Base-by-base conservation (phyloP, 2,888 invertebrate species). In the Phyllotreta striolata region DNA sequence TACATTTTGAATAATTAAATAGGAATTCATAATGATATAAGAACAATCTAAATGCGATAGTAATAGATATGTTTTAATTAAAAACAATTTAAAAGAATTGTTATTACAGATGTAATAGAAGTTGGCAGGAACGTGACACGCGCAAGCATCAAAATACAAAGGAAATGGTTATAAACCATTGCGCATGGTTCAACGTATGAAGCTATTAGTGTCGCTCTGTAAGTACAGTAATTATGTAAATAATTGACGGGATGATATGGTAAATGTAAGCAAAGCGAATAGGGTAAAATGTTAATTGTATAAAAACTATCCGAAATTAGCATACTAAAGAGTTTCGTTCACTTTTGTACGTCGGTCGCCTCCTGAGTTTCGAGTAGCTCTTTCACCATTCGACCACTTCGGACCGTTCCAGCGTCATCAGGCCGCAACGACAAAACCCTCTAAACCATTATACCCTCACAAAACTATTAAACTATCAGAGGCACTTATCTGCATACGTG, bases 381-480 rank as follows among this genome's bases (percentile, higher is more conserved):
- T 37, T 58, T 44, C 40, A 57, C 52, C 56, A 52, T 49, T 37
- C 43, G 8, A 62, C 58, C 46, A 37, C 39, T 49, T 44, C 55
- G 14, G 43, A 14, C 40, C 44, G 24, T 58, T 63, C 38, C 54
- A 41, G 51, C 51, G 57, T 54, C 63, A 52, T 57, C 39, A 52
- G 44, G 44, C 63, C 57, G 47, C 58, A 63, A 44, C 62, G 55
- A 52, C 63, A 54, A 58, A 58, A 63, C 40, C 46, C 63, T 54
- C 40, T 37, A 62, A 41, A 62, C 44, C 57, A 62, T 57, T 47
- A 64, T 62, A 56, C 66, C 70, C 69, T 69, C 68, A 71, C 73
- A 70, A 70, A 71, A 72, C 75, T 74, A 77, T 78, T 75, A 77
- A 77, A 77, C 77, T 76, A 76, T 78, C 76, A 76, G 74, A 70